Evolutionary conservation across 2,888 invertebrate genomes (phyloP), one percentile per base, ranked within the genome.

Genomic region (Anthophora plumipes): DNA sequence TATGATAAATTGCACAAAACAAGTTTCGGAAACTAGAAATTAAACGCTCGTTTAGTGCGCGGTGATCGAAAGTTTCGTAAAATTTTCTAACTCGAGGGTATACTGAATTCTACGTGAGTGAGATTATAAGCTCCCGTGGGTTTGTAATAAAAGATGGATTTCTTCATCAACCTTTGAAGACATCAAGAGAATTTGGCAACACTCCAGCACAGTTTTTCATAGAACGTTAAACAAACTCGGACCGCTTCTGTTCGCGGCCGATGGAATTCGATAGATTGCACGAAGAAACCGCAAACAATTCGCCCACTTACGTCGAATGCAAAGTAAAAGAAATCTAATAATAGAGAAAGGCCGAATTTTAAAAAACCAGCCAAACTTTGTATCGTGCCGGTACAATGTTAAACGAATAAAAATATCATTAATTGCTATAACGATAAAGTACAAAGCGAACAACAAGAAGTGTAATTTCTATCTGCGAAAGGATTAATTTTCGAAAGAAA

Each of bases 201-300:
- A 17, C 1, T 48, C 75, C 81, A 82, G 43, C 37, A 12, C 12
- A 61, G 55, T 81, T 75, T 75, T 82, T 75, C 63, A 48, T 63
- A 54, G 39, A 59, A 43, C 48, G 46, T 63, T 74, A 75, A 79
- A 74, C 55, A 79, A 81, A 81, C 66, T 43, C 25, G 39, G 52
- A 14, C 12, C 41, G 41, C 6, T 41, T 54, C 41, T 52, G 20
- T 46, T 43, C 17, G 57, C n/a, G 31, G 43, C 41, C 4, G 31
- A 71, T 71, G 57, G 4, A 64, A 64, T 46, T 61, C 20, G 39
- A 6, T 48, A 43, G 22, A 22, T 60, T 22, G 41, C 14, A 7
- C 3, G 5, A 8, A 22, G 39, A 52, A 25, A 50, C 22, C 59
- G 14, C 20, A 59, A 41, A 20, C 9, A 43, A 50, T 41, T 41